A percentile compares a stretch with the other conserved stretches of the same genome.
phyloP scores from a whole-genome alignment of 2,888 invertebrate genomes.

The Pegoplata infirma region DNA sequence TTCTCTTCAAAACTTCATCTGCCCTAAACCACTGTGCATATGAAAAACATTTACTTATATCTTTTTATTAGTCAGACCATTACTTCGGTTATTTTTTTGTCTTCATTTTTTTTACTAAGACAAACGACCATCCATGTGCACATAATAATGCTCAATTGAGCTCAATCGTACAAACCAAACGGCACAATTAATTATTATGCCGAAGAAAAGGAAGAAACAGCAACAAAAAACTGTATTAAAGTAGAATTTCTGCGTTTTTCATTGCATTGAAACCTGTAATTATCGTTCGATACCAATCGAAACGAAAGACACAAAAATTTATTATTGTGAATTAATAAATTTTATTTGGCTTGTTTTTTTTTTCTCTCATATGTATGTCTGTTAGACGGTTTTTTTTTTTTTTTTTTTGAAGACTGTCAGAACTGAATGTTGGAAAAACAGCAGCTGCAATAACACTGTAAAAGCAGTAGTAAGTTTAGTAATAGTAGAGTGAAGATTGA shows the following conservation, averaged over 20 bases:
- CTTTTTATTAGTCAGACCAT: conserved; percentile 27
- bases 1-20: neutral
- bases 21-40: conserved; percentile 8
- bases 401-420: neutral
- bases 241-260: conserved; percentile 58
- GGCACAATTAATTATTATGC: conserved; percentile 72
- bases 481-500: conserved; percentile 55
- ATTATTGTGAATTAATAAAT: conserved; percentile 78
- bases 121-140: conserved; percentile 29
- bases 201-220: conserved; percentile 48
- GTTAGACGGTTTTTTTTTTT: too few relatives aligned
- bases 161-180: conserved; percentile 55
- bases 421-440: neutral
- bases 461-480: conserved; percentile 31
- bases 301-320: conserved; percentile 78
- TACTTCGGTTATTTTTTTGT: conserved; percentile 3
- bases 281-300: conserved; percentile 78
- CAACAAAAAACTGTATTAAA: conserved; percentile 25
- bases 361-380: conserved; percentile 21
- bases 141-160: conserved; percentile 50
- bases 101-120: conserved; percentile 16
- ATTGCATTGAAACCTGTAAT: conserved; percentile 75
- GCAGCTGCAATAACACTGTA: conserved; percentile 34
- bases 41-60: conserved; percentile 21
- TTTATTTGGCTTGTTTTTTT: conserved; percentile 66